phyloP scores from a whole-genome alignment of 2,888 invertebrate species.

The Lasioglossum pauxillum region DNA sequence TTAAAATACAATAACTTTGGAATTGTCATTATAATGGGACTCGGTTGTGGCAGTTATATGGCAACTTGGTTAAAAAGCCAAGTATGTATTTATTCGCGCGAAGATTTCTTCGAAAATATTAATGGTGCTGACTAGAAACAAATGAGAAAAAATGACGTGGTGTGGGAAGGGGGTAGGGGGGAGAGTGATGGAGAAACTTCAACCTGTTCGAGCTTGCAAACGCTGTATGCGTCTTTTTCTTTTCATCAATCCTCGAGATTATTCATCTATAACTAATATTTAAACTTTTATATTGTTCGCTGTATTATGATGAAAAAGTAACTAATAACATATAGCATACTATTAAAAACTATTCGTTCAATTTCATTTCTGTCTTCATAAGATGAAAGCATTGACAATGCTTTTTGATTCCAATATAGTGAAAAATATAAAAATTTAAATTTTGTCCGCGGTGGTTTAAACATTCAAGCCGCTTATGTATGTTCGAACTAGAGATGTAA shows the following conservation, averaged over 20 bases:
- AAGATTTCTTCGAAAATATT: constrained; percentile 47
- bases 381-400: neutral
- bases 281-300: constrained; percentile 2
- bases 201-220: constrained; percentile 4
- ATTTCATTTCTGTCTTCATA: neutral
- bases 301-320: neutral
- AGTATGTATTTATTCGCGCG: constrained; percentile 17
- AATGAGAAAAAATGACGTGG: constrained; percentile 10
- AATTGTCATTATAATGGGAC: constrained; percentile 25
- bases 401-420: neutral
- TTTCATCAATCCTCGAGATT: neutral
- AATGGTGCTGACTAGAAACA: constrained; percentile 71
- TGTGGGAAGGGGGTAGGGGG: neutral
- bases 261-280: neutral
- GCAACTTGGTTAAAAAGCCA: constrained; percentile 13
- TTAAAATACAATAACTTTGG: constrained; percentile 29
- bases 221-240: neutral
- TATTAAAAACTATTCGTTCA: neutral
- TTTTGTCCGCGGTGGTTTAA: neutral
- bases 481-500: constrained; percentile 11
- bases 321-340: neutral
- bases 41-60: constrained; percentile 14
- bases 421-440: neutral
- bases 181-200: constrained; percentile 5
- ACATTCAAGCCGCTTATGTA: constrained; percentile 10